phyloP scores from a whole-genome alignment of 2,888 invertebrate species.

The Cylloceria caligata region DNA sequence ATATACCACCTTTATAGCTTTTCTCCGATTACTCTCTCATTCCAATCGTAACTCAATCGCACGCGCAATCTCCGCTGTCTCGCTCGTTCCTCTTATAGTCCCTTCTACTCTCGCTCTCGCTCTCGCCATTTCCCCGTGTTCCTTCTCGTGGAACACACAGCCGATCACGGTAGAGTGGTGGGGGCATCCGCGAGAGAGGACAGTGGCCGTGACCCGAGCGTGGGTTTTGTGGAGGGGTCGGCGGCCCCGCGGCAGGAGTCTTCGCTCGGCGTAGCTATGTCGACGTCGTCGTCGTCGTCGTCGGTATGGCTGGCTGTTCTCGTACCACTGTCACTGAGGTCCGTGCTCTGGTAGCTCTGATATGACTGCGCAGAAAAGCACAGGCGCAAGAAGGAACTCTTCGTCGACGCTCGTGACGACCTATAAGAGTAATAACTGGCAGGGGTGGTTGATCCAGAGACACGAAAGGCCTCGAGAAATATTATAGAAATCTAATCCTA shows the following conservation, averaged over 20 bases:
- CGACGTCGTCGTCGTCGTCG: slow-evolving; percentile 68
- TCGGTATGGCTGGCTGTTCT: slow-evolving; percentile 61
- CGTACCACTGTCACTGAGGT: slow-evolving; percentile 57
- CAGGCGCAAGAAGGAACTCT: slow-evolving; percentile 9
- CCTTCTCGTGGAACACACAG: slow-evolving; percentile 56
- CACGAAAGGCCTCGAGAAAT: not conserved
- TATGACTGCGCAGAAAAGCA: not conserved
- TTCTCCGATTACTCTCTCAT: slow-evolving; percentile 10
- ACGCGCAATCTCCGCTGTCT: slow-evolving; percentile 21
- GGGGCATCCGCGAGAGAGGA: slow-evolving; percentile 75
- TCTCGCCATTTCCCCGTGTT: slow-evolving; percentile 52
- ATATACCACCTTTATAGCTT: slow-evolving; percentile 13
- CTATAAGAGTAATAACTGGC: slow-evolving; percentile 36
- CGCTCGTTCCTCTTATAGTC: slow-evolving; percentile 34
- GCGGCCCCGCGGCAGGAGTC: slow-evolving; percentile 78
- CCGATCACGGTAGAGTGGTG: slow-evolving; percentile 65
- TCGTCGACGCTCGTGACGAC: slow-evolving; percentile 50
- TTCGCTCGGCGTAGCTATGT: slow-evolving; percentile 67
- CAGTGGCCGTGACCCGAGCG: slow-evolving; percentile 83
- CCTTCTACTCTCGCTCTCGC: slow-evolving; percentile 24
- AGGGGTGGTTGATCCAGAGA: not conserved
- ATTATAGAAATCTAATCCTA: not conserved
- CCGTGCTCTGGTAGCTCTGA: slow-evolving; percentile 13
- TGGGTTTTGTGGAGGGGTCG: slow-evolving; percentile 79
- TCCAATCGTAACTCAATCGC: slow-evolving; percentile 52